A percentile compares a stretch with the other conserved stretches of the same genome.
These are phyloP conservation scores for Zaprionus africanus DNA, from an alignment of 1,140 invertebrate species.

Conservation along the genomic window DNA sequence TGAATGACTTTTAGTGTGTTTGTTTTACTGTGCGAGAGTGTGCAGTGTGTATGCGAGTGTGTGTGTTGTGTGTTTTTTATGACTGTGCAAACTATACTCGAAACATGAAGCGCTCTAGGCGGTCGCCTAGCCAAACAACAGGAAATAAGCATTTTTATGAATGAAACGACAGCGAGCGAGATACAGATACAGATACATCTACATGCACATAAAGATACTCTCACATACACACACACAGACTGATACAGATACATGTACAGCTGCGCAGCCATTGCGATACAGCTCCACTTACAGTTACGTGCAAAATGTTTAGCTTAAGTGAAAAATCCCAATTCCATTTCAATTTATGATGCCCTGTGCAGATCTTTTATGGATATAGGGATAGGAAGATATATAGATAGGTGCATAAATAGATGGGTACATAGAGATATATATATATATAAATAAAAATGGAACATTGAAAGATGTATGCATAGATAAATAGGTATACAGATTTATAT, in stretches of 20 bases:
- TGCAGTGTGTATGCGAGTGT: constrained; percentile 35
- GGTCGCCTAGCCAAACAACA: constrained; percentile 66
- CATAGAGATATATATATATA: background rate
- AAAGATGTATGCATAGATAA: background rate
- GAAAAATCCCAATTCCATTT: constrained; percentile 35
- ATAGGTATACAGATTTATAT: too few relatives aligned
- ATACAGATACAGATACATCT: constrained; percentile 36
- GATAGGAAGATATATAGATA: background rate
- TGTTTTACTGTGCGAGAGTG: constrained; percentile 15
- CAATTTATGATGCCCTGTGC: constrained; percentile 13
- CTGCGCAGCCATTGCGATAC: constrained; percentile 4
- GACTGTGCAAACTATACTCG: constrained; percentile 67
- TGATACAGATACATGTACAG: constrained; percentile 33
- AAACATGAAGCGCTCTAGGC: constrained; percentile 65
- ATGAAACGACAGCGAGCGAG: constrained; percentile 72
- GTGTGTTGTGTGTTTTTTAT: constrained; percentile 56
- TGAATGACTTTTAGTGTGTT: constrained; percentile 59
- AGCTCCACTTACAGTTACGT: constrained; percentile 56
- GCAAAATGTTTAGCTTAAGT: constrained; percentile 64
- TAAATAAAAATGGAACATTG: background rate
- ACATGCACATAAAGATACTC: constrained; percentile 34
- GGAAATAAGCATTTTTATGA: constrained; percentile 82
- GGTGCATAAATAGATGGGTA: background rate
- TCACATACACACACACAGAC: constrained; percentile 25
- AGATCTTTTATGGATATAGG: constrained; percentile 12